Conservation (phyloP, 2,113 vertebrate genomes). For the Ciconia stormi region DNA sequence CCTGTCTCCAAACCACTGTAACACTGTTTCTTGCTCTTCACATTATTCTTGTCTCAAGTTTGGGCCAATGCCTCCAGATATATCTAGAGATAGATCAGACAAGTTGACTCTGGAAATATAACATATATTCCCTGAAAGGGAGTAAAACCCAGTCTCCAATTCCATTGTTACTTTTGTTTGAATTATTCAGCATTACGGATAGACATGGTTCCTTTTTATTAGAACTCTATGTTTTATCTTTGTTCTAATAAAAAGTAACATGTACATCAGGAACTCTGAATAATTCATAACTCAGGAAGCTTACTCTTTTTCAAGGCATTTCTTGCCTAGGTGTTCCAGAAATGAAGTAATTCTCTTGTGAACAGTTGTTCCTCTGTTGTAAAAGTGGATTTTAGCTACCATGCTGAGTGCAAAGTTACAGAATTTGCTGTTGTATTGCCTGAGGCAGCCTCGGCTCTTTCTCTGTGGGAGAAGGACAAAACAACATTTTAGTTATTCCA, state of each 20-base stretch:
- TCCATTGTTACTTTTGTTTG: not conserved
- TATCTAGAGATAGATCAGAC: not conserved
- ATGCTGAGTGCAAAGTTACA: conserved; percentile 44
- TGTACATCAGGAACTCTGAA: conserved; percentile 14
- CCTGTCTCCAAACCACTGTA: not conserved
- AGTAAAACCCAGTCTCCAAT: not conserved
- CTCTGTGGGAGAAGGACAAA: conserved; percentile 23
- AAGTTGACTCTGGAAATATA: not conserved
- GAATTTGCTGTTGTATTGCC: conserved; percentile 52
- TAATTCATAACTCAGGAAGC: conserved; percentile 24
- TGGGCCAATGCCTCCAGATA: not conserved
- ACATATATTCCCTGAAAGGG: not conserved
- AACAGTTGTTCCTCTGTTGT: conserved; percentile 28
- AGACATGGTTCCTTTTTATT: not conserved
- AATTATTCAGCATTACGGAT: conserved; percentile 24
- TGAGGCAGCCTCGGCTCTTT: conserved; percentile 6
- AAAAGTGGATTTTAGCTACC: conserved; percentile 23
- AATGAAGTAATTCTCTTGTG: conserved; percentile 25
- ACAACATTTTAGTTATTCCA: conserved; percentile 28
- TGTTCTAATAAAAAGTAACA: conserved; percentile 19
- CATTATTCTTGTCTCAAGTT: not conserved
- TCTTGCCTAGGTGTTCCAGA: conserved; percentile 11
- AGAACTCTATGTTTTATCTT: not conserved
- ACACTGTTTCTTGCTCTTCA: not conserved
- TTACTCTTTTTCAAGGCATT: not conserved